Conservation (phyloP, 2,797 vertebrate genomes). For the Gouania willdenowi region DNA sequence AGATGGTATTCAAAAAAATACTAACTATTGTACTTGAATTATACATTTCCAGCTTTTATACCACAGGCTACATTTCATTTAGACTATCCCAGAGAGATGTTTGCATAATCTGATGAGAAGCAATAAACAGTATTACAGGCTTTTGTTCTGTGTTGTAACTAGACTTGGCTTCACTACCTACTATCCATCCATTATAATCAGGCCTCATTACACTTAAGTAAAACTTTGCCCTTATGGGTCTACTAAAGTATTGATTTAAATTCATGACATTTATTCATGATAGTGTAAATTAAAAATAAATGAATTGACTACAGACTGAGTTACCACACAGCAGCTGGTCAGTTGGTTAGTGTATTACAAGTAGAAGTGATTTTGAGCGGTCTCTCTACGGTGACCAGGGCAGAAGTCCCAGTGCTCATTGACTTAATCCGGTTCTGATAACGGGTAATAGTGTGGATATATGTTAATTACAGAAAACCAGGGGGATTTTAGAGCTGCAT, state of each 20-base stretch:
- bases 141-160: too few species aligned
- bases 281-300: constrained; percentile 17
- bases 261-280: constrained; percentile 13
- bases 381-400: constrained; percentile 48
- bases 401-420: constrained; percentile 60
- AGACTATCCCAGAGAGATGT: too few species aligned
- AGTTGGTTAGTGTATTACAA: constrained; percentile 16
- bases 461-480: constrained; percentile 64
- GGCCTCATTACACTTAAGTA: background rate
- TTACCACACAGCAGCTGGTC: constrained; percentile 28
- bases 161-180: background rate
- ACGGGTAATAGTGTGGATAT: constrained; percentile 65
- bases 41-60: too few species aligned
- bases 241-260: constrained; percentile 17
- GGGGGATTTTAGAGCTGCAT: constrained; percentile 41
- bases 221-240: constrained; percentile 2
- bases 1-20: too few species aligned
- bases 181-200: background rate
- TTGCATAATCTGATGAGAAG: too few species aligned
- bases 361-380: constrained; percentile 36
- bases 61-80: too few species aligned
- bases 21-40: too few species aligned
- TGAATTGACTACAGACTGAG: constrained; percentile 18
- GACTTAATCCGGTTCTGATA: constrained; percentile 68
- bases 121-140: too few species aligned